These are phyloP conservation scores for Semnornis frantzii DNA, from an alignment of 2,113 vertebrate species.

Conservation along the genomic window DNA sequence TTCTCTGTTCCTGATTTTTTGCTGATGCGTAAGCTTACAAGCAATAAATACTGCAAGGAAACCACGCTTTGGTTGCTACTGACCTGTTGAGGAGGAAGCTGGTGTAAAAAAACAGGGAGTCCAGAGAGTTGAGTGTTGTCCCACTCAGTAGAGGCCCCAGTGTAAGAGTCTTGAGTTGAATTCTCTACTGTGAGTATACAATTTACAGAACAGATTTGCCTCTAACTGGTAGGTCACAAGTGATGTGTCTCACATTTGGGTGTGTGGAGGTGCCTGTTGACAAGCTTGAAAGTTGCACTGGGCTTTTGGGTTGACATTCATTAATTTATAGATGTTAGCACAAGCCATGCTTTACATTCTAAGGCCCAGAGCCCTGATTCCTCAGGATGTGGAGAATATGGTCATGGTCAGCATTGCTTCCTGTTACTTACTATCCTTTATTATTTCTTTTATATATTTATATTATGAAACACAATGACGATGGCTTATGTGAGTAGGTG, in stretches of 20 bases:
- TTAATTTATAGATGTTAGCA: neutral
- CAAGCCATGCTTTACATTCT: neutral
- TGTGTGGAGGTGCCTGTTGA: neutral
- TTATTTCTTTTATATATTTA: neutral
- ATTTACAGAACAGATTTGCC: neutral
- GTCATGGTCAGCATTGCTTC: neutral
- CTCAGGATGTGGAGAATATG: neutral
- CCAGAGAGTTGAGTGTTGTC: neutral
- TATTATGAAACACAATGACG: neutral
- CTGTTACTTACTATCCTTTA: neutral
- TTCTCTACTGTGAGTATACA: neutral
- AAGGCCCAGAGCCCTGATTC: neutral
- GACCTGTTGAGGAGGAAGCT: neutral
- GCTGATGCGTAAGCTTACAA: neutral
- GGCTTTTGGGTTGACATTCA: neutral
- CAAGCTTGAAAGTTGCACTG: neutral
- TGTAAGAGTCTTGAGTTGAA: rapidly evolving
- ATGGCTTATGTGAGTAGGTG: neutral
- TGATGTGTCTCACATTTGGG: neutral
- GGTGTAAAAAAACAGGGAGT: neutral
- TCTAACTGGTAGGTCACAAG: neutral
- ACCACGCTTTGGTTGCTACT: neutral
- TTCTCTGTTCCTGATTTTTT: neutral
- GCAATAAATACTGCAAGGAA: neutral
- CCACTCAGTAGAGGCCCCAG: rapidly evolving